A percentile compares a stretch with the other conserved stretches of the same genome.
These are phyloP conservation scores for Platycheirus albimanus DNA, from an alignment of 2,888 invertebrate species.

Conservation along the genomic window DNA sequence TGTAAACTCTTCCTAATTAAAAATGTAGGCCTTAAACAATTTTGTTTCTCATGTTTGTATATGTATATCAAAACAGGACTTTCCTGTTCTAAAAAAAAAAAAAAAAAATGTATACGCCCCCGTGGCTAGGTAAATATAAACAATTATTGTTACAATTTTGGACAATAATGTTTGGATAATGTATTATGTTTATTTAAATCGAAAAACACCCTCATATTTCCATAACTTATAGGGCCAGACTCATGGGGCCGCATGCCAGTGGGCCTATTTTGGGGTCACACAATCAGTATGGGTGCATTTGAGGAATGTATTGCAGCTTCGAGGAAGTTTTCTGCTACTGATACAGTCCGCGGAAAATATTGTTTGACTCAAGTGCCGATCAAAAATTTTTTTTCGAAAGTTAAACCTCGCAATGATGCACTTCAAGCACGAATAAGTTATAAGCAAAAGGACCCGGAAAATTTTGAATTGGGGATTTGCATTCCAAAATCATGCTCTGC, in stretches of 20 bases:
- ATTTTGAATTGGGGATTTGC: conserved; percentile 80
- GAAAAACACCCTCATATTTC: too few relatives aligned
- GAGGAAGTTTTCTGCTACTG: conserved; percentile 74
- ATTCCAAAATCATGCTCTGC: conserved; percentile 80
- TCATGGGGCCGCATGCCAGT: conserved; percentile 83
- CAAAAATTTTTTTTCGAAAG: conserved; percentile 75
- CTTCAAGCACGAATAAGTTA: conserved; percentile 77
- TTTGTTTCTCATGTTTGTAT: too few relatives aligned
- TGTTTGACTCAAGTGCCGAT: conserved; percentile 80
- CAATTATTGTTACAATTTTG: too few relatives aligned
- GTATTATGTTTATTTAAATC: too few relatives aligned
- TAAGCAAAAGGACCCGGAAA: conserved; percentile 77
- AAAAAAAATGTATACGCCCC: too few relatives aligned
- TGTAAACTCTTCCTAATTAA: too few relatives aligned
- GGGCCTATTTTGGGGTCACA: conserved; percentile 82
- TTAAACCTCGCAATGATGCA: conserved; percentile 76
- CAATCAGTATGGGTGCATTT: conserved; percentile 82
- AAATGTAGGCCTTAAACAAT: too few relatives aligned
- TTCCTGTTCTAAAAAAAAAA: too few relatives aligned
- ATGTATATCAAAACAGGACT: too few relatives aligned
- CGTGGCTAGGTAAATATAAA: too few relatives aligned
- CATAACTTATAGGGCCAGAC: conserved; percentile 82
- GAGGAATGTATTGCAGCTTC: conserved; percentile 82
- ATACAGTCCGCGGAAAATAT: conserved; percentile 81
- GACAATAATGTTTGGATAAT: too few relatives aligned